Base-by-base conservation (phyloP, 1,140 invertebrate species). In the Penaeus japonicus region DNA sequence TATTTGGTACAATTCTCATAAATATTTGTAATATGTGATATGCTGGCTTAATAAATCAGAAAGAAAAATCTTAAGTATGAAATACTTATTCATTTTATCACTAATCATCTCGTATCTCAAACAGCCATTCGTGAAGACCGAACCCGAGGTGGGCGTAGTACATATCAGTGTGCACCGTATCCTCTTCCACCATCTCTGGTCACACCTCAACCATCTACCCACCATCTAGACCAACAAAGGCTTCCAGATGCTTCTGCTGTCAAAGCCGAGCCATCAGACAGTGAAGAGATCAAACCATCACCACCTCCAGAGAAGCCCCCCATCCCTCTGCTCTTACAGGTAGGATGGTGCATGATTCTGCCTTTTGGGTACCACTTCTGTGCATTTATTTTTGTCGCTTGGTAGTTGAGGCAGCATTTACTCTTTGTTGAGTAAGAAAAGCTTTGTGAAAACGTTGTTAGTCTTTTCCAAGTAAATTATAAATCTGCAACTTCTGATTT, bases 121-220 rank as follows among this genome's bases (percentile, higher is more conserved):
- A 20, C 90, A 96, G 98, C 98, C 0, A 99, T 99, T 73, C 93
- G 98, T 89, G 97, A 98, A 92, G 98, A 99, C 93, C 94, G 98
- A 89, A 98, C 98, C 0, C 94, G 98, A 87, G 98, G 98, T 83
- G 98, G 98, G 32, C 95, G 98, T 86, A 98, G 97, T 90, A 98
- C 97, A 20, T 99, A 99, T 92, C 97, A 98, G 91, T 98, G 97
- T 92, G 86, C 81, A 24, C 97, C 96, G 54, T 98, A 97, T 91
- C 96, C 96, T 24, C 92, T 98, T 85, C 91, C 92, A 24, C 87
- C 91, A 17, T 73, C 91, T 96, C 96, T 75, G 95, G 96, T 80
- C 93, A 82, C 62, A 80, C 90, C 90, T 85, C 90, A 81, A 65
- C 90, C 84, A 70, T 78, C 24, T 79, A 57, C 65, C 30, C 73